Conservation (phyloP, 2,888 invertebrate genomes). For the Trachelus iudaicus region DNA sequence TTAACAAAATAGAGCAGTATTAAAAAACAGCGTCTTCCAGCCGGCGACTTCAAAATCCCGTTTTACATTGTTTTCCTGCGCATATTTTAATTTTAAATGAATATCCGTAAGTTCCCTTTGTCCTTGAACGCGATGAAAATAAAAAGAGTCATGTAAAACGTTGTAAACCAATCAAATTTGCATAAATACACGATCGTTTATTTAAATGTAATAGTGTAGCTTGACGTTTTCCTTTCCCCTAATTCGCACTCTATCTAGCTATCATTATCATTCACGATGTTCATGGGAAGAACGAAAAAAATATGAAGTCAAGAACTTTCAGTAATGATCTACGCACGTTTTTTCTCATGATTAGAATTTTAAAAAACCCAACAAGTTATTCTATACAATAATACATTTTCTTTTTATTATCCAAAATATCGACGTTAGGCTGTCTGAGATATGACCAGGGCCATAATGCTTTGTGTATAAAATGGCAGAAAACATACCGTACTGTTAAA, state of each 20-base stretch:
- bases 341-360: neutral
- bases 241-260: neutral
- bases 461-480: too few species aligned
- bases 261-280: neutral
- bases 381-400: neutral
- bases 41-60: constrained; percentile 13
- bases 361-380: neutral
- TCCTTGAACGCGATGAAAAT: constrained; percentile 4
- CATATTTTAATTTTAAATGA: neutral
- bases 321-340: neutral
- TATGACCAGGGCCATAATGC: neutral
- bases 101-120: neutral
- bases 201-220: constrained; percentile 40
- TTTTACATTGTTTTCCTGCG: neutral
- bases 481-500: too few species aligned
- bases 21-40: constrained; percentile 20
- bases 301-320: constrained; percentile 17
- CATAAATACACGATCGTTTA: constrained; percentile 62
- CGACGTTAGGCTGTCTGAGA: neutral
- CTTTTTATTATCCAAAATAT: neutral
- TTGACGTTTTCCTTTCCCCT: neutral
- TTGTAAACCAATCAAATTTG: constrained; percentile 59
- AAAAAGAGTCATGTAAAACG: constrained; percentile 38
- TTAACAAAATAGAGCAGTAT: constrained; percentile 11
- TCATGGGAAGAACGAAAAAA: constrained; percentile 12